Conservation (phyloP, 2,113 vertebrate species). For the Dolichotis patagonum region DNA sequence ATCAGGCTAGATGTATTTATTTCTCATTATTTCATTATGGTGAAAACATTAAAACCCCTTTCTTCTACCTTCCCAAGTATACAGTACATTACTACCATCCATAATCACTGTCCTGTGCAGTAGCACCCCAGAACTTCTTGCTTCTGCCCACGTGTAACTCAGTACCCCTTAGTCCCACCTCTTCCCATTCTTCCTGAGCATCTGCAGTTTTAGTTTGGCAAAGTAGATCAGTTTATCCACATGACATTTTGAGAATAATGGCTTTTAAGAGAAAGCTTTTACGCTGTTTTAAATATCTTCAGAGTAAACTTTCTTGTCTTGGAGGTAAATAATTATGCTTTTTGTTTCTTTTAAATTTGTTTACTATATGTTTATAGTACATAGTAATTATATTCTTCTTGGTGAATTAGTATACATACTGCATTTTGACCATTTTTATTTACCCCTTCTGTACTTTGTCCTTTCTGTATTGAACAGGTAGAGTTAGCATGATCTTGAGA, state of each 20-base stretch:
- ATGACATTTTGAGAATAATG: not conserved
- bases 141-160: not conserved
- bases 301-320: not conserved
- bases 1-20: not conserved
- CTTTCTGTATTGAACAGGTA: not conserved
- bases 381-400: not conserved
- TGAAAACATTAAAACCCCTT: not conserved
- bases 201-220: not conserved
- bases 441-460: not conserved
- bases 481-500: not conserved
- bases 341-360: not conserved
- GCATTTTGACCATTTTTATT: not conserved
- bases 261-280: not conserved
- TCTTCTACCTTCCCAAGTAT: not conserved
- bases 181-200: not conserved
- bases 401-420: not conserved
- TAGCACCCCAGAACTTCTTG: not conserved
- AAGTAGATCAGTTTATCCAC: not conserved
- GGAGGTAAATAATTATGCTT: not conserved
- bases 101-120: not conserved
- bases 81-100: too few relatives aligned
- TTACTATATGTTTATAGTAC: not conserved
- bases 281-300: not conserved
- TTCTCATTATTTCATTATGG: not conserved
- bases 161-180: not conserved